Percentiles rank a stretch among this genome's conserved stretches.
Evolutionary conservation across 2,797 vertebrate species (phyloP).

Genomic region (Tapirus indicus): DNA sequence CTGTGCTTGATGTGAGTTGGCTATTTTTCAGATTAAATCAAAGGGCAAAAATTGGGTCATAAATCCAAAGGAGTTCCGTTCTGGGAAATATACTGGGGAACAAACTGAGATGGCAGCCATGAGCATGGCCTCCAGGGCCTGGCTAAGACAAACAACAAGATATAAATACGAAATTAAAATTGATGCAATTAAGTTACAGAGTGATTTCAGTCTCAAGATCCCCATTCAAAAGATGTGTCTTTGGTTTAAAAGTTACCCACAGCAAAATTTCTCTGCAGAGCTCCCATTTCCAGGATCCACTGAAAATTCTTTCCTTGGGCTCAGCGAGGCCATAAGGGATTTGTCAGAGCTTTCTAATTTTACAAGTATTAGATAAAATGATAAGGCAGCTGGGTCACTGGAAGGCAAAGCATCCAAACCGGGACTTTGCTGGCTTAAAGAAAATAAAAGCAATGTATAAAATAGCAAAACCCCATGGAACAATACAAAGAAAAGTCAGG

Average conservation of each 20-base stretch:
- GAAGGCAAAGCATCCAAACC: slow-evolving; percentile 52
- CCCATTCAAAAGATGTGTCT: slow-evolving; percentile 59
- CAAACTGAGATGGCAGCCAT: slow-evolving; percentile 13
- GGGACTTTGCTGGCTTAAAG: slow-evolving; percentile 67
- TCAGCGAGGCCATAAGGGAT: slow-evolving; percentile 58
- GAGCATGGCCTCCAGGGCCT: slow-evolving; percentile 7
- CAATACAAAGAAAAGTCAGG: slow-evolving; percentile 43
- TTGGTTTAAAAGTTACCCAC: slow-evolving; percentile 72
- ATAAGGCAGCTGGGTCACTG: slow-evolving; percentile 55
- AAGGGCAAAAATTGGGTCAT: slow-evolving; percentile 81
- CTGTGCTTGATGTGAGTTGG: slow-evolving; percentile 48
- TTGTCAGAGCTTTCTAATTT: slow-evolving; percentile 77
- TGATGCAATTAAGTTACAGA: slow-evolving; percentile 77
- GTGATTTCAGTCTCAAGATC: slow-evolving; percentile 68
- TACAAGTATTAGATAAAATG: slow-evolving; percentile 77
- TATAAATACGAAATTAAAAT: slow-evolving; percentile 79
- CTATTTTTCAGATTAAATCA: slow-evolving; percentile 81
- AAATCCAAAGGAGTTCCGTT: slow-evolving; percentile 78
- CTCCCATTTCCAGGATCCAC: slow-evolving; percentile 46
- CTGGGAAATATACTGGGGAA: slow-evolving; percentile 75
- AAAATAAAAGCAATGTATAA: slow-evolving; percentile 73
- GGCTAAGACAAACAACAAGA: slow-evolving; percentile 64
- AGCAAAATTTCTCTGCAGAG: slow-evolving; percentile 64
- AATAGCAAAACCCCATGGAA: slow-evolving; percentile 56
- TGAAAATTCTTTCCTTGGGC: slow-evolving; percentile 71